Conservation (phyloP, 2,113 vertebrate species). For the Eclectus roratus region DNA sequence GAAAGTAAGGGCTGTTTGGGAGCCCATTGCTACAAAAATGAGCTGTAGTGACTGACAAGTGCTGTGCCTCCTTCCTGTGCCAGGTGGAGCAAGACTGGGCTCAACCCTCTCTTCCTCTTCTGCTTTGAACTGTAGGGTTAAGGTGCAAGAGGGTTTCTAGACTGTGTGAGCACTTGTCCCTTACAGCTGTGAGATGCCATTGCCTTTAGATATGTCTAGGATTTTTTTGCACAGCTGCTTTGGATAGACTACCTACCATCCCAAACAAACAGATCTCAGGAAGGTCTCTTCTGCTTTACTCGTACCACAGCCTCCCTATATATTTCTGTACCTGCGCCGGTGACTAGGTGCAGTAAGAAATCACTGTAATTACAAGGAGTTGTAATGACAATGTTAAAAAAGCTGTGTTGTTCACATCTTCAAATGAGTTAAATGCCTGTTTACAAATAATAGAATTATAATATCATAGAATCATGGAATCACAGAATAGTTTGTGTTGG, state of each 20-base stretch:
- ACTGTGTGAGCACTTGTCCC: rapidly evolving
- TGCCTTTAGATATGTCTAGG: background rate
- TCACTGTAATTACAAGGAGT: background rate
- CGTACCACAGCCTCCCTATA: background rate
- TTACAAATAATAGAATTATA: background rate
- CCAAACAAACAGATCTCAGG: background rate
- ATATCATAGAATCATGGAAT: background rate
- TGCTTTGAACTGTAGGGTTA: background rate
- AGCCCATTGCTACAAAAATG: background rate
- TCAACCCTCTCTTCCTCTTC: background rate
- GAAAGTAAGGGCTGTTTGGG: background rate
- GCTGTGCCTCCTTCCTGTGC: background rate
- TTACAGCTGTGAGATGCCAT: background rate
- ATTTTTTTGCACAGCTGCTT: background rate
- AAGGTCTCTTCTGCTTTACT: background rate
- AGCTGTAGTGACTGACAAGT: background rate
- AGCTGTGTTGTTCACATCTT: background rate
- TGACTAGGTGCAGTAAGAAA: background rate
- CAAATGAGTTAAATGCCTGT: background rate
- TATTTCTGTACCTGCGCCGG: background rate
- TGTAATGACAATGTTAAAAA: background rate
- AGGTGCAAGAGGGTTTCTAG: background rate
- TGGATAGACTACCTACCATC: background rate
- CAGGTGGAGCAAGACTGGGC: background rate
- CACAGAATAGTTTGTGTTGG: background rate